These are phyloP conservation scores for Hylomyscus alleni DNA, from an alignment of 2,797 vertebrate species.

Conservation along the genomic window DNA sequence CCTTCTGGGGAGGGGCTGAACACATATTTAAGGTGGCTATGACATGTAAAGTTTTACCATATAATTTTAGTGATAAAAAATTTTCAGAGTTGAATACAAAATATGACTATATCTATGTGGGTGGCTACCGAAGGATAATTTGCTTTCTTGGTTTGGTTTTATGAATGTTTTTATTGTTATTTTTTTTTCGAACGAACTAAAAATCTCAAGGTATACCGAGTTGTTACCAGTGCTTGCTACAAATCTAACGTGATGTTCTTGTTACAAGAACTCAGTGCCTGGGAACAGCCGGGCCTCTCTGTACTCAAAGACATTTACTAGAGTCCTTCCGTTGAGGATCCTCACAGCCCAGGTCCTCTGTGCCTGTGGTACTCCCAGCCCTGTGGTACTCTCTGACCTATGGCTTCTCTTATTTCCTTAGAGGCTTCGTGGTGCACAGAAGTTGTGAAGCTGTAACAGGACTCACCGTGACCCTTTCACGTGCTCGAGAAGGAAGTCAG, in stretches of 20 bases:
- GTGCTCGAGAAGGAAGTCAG: constrained; percentile 92
- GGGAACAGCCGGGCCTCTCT: too few relatives aligned
- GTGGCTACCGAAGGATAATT: too few relatives aligned
- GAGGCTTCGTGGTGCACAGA: not conserved
- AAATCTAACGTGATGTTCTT: not conserved
- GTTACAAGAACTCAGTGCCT: not conserved
- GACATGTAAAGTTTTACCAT: not conserved
- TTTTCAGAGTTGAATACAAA: constrained; percentile 5
- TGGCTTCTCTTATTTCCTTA: not conserved
- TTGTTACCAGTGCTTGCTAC: not conserved
- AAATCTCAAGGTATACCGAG: not conserved
- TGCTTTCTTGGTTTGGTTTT: not conserved
- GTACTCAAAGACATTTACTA: not conserved
- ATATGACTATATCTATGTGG: not conserved
- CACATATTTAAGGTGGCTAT: not conserved
- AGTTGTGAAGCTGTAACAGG: not conserved
- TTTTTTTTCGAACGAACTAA: not conserved
- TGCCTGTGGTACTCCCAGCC: not conserved
- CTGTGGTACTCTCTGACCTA: too few relatives aligned
- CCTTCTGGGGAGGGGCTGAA: not conserved
- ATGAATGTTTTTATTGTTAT: not conserved
- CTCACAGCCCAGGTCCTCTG: not conserved
- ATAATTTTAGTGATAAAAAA: constrained; percentile 30
- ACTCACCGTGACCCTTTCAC: constrained; percentile 93
- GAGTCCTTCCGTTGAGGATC: fast-evolving